Base-by-base conservation (phyloP, 2,888 invertebrate species). In the Xestia rhomboidea region DNA sequence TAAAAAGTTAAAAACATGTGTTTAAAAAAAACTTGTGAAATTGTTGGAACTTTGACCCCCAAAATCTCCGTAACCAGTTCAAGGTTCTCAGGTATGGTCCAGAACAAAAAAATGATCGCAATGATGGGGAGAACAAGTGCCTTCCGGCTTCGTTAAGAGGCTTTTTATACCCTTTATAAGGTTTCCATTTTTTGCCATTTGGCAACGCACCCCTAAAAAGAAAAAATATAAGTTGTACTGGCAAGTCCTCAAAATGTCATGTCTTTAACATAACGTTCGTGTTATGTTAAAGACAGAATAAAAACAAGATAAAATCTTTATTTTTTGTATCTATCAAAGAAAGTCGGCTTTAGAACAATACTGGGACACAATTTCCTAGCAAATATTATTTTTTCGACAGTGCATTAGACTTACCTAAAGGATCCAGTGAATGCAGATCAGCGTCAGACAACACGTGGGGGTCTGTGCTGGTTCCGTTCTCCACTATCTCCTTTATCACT, bases 391-490 rank as follows among this genome's bases (percentile, higher is more conserved):
- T 57, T 57, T 57, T n/a, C 8, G 8, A 30, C 15, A 2, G 27
- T 8, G 8, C 30, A 3, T 60, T 3, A n/a, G 54, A 92, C 94
- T 95, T 92, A 97, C 98, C 97, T 89, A 98, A 95, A 18, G 98
- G 98, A 93, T 98, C 98, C 77, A 98, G 95, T 0, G 98, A 98
- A 91, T 98, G 98, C 85, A 98, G 94, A 89, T 98, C 98, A 87
- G 93, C 98, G 97, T 95, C 98, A 92, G 95, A 97, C 94, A 95
- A 96, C 95, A 91, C 98, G 97, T 96, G 98, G 97, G 91, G 97
- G 96, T 96, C 98, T 97, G 89, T 98, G 97, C 95, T 98, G 96
- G 94, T 98, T 97, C 97, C 98, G 97, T 93, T 98, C 95, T 96
- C 97, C 24, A 96, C 93, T 54, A 96, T 95, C 84, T 96, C 96